Evolutionary conservation across 2,113 vertebrate species (phyloP).

Genomic region (Carassius carassius): DNA sequence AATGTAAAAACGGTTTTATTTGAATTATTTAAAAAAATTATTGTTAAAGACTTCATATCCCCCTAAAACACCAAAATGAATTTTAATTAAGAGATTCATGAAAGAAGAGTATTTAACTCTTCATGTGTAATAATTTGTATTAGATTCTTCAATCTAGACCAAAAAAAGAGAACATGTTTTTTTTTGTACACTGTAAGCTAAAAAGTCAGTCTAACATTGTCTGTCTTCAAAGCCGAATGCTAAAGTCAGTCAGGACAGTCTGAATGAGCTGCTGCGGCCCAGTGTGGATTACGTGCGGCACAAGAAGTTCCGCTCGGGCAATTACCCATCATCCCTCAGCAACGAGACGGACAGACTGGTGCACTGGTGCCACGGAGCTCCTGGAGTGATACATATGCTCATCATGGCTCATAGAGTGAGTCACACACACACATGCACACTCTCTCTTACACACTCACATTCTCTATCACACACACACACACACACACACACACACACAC

Average conservation of each 20-base stretch:
- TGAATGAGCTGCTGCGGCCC: conserved; percentile 89
- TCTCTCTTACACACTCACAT: no score
- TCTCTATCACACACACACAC: no score
- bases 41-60: no score
- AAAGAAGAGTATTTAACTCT: no score
- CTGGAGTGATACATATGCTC: conserved; percentile 90
- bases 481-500: not conserved
- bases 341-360: conserved; percentile 95
- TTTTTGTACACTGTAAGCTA: not conserved
- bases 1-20: no score
- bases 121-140: not conserved
- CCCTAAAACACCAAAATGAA: not conserved
- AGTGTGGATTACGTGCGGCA: conserved; percentile 95
- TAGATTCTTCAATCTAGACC: not conserved
- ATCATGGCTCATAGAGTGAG: conserved; percentile 88
- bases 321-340: conserved; percentile 93
- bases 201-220: not conserved
- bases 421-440: not conserved
- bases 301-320: conserved; percentile 93
- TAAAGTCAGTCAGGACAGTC: conserved; percentile 80
- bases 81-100: not conserved
- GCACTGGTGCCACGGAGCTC: conserved; percentile 96
- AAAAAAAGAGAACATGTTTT: not conserved
- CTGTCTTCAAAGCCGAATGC: conserved; percentile 77
- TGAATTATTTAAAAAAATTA: no score